A percentile compares a stretch with the other conserved stretches of the same genome.
Evolutionary conservation across 2,113 vertebrate species (phyloP).

Genomic region (Hymenochirus boettgeri): DNA sequence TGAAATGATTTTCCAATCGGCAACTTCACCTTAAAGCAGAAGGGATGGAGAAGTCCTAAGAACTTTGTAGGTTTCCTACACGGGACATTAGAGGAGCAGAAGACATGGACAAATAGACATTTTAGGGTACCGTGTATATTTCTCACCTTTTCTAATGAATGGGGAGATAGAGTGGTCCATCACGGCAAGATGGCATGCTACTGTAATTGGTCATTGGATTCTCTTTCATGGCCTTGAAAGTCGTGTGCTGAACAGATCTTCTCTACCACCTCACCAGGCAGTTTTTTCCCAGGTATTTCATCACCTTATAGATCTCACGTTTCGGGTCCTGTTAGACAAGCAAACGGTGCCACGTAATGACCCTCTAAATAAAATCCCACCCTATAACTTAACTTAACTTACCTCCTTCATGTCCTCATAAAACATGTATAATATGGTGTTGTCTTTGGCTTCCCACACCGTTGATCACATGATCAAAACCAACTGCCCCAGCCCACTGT

Average conservation of each 20-base stretch:
- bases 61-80: no score
- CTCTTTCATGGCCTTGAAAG: slow-evolving; percentile 59
- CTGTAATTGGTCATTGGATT: slow-evolving; percentile 59
- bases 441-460: slow-evolving; percentile 44
- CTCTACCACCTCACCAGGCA: slow-evolving; percentile 46
- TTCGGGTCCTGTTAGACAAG: slow-evolving; percentile 52
- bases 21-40: slow-evolving; percentile 46
- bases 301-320: slow-evolving; percentile 53
- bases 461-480: slow-evolving; percentile 42
- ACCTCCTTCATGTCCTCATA: slow-evolving; percentile 50
- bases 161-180: slow-evolving; percentile 50
- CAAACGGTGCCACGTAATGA: no score
- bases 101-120: no score
- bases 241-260: slow-evolving; percentile 50
- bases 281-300: slow-evolving; percentile 52
- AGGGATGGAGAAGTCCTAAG: no score
- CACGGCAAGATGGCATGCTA: slow-evolving; percentile 24
- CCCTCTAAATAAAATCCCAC: no score
- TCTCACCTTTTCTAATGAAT: slow-evolving; percentile 67
- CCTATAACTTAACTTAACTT: no score
- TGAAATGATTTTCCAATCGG: slow-evolving; percentile 66
- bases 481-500: slow-evolving; percentile 48
- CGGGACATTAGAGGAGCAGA: no score
- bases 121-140: no score
- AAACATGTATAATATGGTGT: slow-evolving; percentile 44